Conservation (phyloP, 2,113 vertebrate species). For the Hoplias malabaricus region DNA sequence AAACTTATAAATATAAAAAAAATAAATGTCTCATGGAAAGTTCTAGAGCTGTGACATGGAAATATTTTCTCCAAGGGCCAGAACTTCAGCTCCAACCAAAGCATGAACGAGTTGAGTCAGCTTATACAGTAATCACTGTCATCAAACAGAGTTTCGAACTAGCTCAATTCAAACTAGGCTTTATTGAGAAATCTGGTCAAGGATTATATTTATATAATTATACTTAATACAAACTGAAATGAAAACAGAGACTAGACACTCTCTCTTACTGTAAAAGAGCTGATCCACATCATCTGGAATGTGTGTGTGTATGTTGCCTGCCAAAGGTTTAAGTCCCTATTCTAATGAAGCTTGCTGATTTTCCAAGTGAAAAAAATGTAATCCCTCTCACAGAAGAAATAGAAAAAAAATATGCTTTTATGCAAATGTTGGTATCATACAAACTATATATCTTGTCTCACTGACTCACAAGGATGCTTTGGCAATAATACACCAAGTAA, state of each 20-base stretch:
- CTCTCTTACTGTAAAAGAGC: not conserved
- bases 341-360: too few species aligned
- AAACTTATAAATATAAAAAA: too few species aligned
- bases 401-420: too few species aligned
- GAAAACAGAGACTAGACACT: not conserved
- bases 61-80: constrained; percentile 14
- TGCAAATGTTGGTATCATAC: too few species aligned
- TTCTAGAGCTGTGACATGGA: constrained; percentile 31
- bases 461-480: too few species aligned
- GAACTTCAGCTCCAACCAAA: constrained; percentile 27
- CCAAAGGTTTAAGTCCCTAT: too few species aligned
- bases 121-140: constrained; percentile 1
- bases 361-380: too few species aligned
- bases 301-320: too few species aligned
- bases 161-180: not conserved
- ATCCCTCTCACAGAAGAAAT: too few species aligned
- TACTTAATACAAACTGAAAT: not conserved
- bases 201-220: not conserved
- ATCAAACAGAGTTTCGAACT: not conserved
- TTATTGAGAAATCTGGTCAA: not conserved
- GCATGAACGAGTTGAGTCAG: constrained; percentile 25
- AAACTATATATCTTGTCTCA: too few species aligned
- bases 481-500: too few species aligned
- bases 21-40: constrained; percentile 27
- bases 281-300: too few species aligned